Conservation (phyloP, 2,888 invertebrate species). For the Girardia tigrina region DNA sequence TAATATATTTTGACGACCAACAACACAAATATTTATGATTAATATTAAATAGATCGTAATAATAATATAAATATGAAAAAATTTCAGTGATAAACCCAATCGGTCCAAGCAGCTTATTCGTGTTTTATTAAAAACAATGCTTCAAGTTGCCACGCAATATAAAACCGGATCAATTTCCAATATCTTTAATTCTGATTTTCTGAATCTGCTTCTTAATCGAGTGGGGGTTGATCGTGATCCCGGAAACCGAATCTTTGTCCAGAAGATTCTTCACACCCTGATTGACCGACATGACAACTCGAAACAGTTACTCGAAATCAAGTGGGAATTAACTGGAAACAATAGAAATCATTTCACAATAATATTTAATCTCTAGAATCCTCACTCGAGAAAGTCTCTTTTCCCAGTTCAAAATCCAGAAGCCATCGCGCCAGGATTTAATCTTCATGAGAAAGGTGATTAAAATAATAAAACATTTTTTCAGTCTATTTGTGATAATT, state of each 20-base stretch:
- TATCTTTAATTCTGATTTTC: constrained; percentile 82
- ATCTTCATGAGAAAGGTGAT: constrained; percentile 61
- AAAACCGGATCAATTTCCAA: constrained; percentile 62
- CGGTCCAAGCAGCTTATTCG: constrained; percentile 27
- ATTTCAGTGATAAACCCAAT: neutral
- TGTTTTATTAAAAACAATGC: constrained; percentile 76
- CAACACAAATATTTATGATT: neutral
- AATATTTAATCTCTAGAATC: neutral
- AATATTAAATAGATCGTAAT: neutral
- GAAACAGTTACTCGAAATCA: constrained; percentile 25
- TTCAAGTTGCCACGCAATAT: constrained; percentile 59
- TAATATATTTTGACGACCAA: too few relatives aligned
- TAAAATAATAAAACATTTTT: too few relatives aligned
- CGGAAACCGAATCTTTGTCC: constrained; percentile 70
- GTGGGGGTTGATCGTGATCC: constrained; percentile 64
- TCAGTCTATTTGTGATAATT: too few relatives aligned
- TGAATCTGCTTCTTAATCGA: constrained; percentile 76
- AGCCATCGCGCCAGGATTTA: constrained; percentile 77
- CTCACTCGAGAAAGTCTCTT: constrained; percentile 26
- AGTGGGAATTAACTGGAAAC: neutral
- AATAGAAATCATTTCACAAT: neutral
- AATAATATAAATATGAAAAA: neutral
- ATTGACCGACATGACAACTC: constrained; percentile 72
- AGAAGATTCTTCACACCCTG: constrained; percentile 83
- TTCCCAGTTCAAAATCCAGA: constrained; percentile 51